Evolutionary conservation across 1,140 invertebrate genomes (phyloP).

Genomic region (Tribolium madens): DNA sequence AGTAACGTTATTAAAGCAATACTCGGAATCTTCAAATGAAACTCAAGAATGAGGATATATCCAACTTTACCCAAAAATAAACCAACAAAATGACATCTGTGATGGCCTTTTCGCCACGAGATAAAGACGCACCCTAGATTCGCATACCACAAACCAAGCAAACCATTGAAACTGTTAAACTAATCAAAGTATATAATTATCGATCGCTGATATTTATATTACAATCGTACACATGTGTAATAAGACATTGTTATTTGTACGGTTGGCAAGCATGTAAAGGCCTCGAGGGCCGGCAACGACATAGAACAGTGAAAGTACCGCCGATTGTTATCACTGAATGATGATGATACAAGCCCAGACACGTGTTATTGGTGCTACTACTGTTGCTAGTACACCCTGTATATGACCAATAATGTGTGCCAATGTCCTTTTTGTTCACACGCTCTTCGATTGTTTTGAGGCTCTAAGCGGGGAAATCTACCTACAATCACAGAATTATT

Average conservation of each 20-base stretch:
- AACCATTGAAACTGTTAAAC: slow-evolving; percentile 4
- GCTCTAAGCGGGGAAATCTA: slow-evolving; percentile 34
- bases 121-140: slow-evolving; percentile 11
- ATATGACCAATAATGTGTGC: background rate
- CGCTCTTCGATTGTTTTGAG: slow-evolving; percentile 18
- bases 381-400: background rate
- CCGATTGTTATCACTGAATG: slow-evolving; percentile 38
- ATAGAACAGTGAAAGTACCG: slow-evolving; percentile 43
- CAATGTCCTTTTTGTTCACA: background rate
- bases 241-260: slow-evolving; percentile 34
- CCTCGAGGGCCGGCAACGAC: slow-evolving; percentile 29
- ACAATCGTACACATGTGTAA: slow-evolving; percentile 15
- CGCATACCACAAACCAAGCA: slow-evolving; percentile 8
- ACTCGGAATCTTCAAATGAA: background rate
- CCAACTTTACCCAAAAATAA: background rate
- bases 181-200: slow-evolving; percentile 19
- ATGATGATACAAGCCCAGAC: slow-evolving; percentile 36
- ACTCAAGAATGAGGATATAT: background rate
- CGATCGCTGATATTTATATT: slow-evolving; percentile 32
- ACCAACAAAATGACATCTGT: background rate
- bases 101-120: background rate
- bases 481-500: slow-evolving; percentile 25
- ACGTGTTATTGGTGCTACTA: slow-evolving; percentile 5
- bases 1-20: background rate
- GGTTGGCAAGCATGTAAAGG: slow-evolving; percentile 4